A percentile compares a stretch with the other conserved stretches of the same genome.
These are phyloP conservation scores for Brachyopa scutellaris DNA, from an alignment of 2,888 invertebrate species.

Conservation along the genomic window DNA sequence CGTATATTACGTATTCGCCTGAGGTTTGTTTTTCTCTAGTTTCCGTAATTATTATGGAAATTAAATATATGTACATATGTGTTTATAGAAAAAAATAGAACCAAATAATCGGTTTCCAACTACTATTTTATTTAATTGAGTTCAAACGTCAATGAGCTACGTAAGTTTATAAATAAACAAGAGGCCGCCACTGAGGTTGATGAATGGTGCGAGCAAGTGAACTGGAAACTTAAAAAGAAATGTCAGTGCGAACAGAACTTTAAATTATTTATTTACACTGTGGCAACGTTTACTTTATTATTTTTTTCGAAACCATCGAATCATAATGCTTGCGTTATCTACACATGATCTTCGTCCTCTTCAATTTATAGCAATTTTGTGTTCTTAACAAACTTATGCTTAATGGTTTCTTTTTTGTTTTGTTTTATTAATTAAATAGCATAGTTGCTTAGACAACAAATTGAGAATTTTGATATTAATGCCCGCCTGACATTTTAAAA, in stretches of 20 bases:
- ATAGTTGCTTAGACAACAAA: slow-evolving; percentile 1
- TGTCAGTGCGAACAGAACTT: not conserved
- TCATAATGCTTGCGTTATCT: not conserved
- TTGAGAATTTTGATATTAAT: not conserved
- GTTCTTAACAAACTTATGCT: not conserved
- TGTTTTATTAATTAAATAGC: not conserved
- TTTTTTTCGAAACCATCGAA: not conserved
- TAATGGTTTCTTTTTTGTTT: too few relatives aligned
- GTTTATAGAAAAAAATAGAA: not conserved
- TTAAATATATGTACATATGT: not conserved
- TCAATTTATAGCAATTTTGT: not conserved
- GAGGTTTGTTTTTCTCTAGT: slow-evolving; percentile 12
- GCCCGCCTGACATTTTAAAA: not conserved
- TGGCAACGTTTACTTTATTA: not conserved
- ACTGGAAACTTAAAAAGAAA: slow-evolving; percentile 8
- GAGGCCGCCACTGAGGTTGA: not conserved
- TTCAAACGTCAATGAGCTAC: slow-evolving; percentile 39
- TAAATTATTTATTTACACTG: not conserved
- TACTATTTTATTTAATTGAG: slow-evolving; percentile 5
- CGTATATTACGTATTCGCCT: slow-evolving; percentile 11
- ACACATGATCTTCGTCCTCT: not conserved
- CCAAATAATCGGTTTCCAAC: slow-evolving; percentile 9
- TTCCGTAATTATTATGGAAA: slow-evolving; percentile 17
- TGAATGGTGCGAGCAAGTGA: slow-evolving; percentile 6
- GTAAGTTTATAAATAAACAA: slow-evolving; percentile 11